Base-by-base conservation (phyloP, 2,797 vertebrate genomes). In the Okamejei kenojei region DNA sequence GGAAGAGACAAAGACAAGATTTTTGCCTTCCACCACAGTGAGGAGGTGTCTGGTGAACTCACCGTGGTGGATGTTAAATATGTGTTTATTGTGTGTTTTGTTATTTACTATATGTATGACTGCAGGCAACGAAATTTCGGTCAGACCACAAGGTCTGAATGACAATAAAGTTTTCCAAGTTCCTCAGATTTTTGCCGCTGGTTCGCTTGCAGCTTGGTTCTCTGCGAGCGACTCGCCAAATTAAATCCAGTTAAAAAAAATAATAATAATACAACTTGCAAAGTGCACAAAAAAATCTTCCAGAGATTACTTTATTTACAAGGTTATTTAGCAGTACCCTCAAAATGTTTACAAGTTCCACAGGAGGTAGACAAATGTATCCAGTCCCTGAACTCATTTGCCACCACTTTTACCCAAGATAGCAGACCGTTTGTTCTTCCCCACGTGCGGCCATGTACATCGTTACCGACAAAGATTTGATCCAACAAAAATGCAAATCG, bases 261-360 rank as follows among this genome's bases (percentile, higher is more conserved):
- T 38, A 38, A 81, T 26, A 82, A 0, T 29, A 86, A 86, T 15
- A 71, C 15, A 7, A 86, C 61, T 19, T 19, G 58, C 61, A 19
- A 86, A n/a, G 29, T 86, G 58, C 82, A 86, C 58, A 65, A 58
- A 86, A 63, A 74, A 21, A 74, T 93, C 61, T 81, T 93, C 78
- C 77, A 93, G 65, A 26, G 35, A 79, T 35, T 80, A 74, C 54
- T 92, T 92, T 92, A 92, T 92, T 92, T 92, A 92, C 90, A 92
- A 54, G 90, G 21, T 92, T 90, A 90, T 38, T 54, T 91, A 92
- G 90, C 38, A 76, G 71, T 92, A 92, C 71, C 73, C 73, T 92
- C 71, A 76, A 92, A 92, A 58, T 29, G 23, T 76, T 92, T 92
- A 32, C 38, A 23, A 65, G 26, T 79, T 84, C 21, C 26, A 38